phyloP scores from a whole-genome alignment of 2,888 invertebrate genomes.

The Cynaeus angustus region DNA sequence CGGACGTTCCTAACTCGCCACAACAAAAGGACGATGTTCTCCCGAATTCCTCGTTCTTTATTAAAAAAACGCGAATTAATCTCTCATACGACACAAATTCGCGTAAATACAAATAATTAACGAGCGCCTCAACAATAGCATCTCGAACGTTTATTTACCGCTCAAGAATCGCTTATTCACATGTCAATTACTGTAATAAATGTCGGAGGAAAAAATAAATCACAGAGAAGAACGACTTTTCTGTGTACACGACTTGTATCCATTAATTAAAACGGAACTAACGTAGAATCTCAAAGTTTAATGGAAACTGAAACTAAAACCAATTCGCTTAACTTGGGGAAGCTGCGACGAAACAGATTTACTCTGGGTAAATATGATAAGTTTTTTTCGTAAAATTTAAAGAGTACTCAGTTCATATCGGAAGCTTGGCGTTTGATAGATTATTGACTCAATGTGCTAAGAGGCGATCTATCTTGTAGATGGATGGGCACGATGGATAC shows the following conservation, averaged over 20 bases:
- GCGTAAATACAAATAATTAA: neutral
- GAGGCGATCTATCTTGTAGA: constrained; percentile 34
- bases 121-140: constrained; percentile 18
- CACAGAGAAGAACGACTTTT: neutral
- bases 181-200: constrained; percentile 44
- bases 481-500: constrained; percentile 33
- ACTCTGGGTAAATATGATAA: neutral
- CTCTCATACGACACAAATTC: neutral
- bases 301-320: constrained; percentile 8
- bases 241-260: neutral
- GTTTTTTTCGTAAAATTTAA: constrained; percentile 7
- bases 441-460: constrained; percentile 39
- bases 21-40: neutral
- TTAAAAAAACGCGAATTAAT: neutral
- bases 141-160: constrained; percentile 20
- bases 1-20: neutral
- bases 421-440: constrained; percentile 23
- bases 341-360: constrained; percentile 1
- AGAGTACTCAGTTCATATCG: constrained; percentile 4
- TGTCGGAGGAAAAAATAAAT: constrained; percentile 36
- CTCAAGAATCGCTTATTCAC: constrained; percentile 29
- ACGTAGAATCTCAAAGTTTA: neutral
- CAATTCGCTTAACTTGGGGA: constrained; percentile 4
- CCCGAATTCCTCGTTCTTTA: neutral
- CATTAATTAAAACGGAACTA: constrained; percentile 1